Conservation (phyloP, 2,113 vertebrate species). For the mouse (Mus musculus) region GRCm39 chr11:16116001-16116500, state of each 20-base stretch:
- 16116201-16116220: not conserved
- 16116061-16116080: not conserved
- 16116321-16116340: too few species aligned
- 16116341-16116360: too few species aligned
- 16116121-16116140: not conserved
- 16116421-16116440: not conserved
- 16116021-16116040: not conserved
- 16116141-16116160: not conserved
- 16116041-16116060: not conserved
- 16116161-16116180: not conserved
- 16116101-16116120: not conserved
- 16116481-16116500: not conserved
- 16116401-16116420: not conserved
- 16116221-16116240: too few species aligned
- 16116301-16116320: too few species aligned
- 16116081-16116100: not conserved
- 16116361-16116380: too few species aligned
- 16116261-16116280: not conserved
- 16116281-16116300: not conserved
- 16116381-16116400: too few species aligned
- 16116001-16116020: not conserved
- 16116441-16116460: not conserved
- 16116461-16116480: not conserved
- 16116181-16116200: not conserved
- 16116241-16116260: fast-evolving